These are phyloP conservation scores for Lepisosteus oculatus DNA, from an alignment of 2,113 vertebrate genomes.

Conservation along the genomic window DNA sequence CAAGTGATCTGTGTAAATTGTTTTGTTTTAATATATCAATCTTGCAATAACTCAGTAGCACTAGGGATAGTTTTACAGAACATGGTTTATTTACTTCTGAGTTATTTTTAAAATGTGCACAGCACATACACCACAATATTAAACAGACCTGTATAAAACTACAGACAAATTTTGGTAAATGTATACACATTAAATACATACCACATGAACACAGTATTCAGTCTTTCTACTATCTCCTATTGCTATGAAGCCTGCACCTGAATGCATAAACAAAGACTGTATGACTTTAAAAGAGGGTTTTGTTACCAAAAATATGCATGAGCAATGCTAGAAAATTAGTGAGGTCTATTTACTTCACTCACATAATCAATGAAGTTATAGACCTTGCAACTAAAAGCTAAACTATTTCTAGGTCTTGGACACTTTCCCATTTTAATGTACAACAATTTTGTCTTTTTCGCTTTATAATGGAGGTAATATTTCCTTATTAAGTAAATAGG, in stretches of 20 bases:
- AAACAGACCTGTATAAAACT: constrained; percentile 86
- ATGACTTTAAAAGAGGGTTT: not conserved
- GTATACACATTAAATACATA: constrained; percentile 41
- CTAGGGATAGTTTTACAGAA: constrained; percentile 9
- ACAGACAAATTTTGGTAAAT: constrained; percentile 73
- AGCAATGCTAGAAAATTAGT: no score
- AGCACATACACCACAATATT: constrained; percentile 81
- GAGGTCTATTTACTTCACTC: no score
- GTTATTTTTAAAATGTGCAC: constrained; percentile 35
- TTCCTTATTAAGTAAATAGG: no score
- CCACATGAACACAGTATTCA: constrained; percentile 54
- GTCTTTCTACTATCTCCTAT: constrained; percentile 40
- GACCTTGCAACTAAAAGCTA: no score
- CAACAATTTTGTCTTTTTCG: no score
- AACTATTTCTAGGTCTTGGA: no score
- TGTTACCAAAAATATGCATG: no score
- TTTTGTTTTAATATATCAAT: no score
- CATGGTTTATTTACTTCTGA: constrained; percentile 32
- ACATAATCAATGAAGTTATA: no score
- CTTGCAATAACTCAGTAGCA: not conserved
- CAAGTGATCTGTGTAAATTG: no score
- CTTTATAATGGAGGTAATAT: no score
- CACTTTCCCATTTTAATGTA: no score
- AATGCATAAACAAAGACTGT: constrained; percentile 17
- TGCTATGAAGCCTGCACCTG: constrained; percentile 13